Evolutionary conservation across 2,797 vertebrate genomes (phyloP).

Genomic region (Myotis vivesi): DNA sequence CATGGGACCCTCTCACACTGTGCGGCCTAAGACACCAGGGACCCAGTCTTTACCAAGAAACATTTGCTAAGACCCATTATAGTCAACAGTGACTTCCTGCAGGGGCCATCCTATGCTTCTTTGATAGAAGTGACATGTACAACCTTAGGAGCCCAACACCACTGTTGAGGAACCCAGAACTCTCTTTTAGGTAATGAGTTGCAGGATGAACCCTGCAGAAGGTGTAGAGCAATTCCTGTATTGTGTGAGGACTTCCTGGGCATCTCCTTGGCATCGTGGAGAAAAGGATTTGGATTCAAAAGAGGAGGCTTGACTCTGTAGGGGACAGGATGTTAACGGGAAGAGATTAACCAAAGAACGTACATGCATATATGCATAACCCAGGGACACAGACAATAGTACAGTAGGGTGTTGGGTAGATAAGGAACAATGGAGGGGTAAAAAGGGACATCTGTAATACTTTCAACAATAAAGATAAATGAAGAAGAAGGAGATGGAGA

Average conservation of each 20-base stretch:
- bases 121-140: not conserved
- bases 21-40: accelerated
- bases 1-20: not conserved
- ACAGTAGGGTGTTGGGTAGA: no score
- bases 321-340: no score
- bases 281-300: not conserved
- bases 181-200: not conserved
- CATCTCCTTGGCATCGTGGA: accelerated
- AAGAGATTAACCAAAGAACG: no score
- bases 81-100: not conserved
- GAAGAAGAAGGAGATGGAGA: no score
- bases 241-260: not conserved
- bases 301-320: not conserved
- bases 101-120: not conserved
- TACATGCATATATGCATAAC: no score
- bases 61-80: not conserved
- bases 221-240: accelerated
- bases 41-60: not conserved
- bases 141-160: not conserved
- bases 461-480: no score
- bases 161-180: accelerated
- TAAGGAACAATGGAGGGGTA: no score
- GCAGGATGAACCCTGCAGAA: not conserved
- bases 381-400: no score
- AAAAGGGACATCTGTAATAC: no score